A percentile compares a stretch with the other conserved stretches of the same genome.
Evolutionary conservation across 1,140 invertebrate species (phyloP).

Genomic region (Anadara kagoshimensis): DNA sequence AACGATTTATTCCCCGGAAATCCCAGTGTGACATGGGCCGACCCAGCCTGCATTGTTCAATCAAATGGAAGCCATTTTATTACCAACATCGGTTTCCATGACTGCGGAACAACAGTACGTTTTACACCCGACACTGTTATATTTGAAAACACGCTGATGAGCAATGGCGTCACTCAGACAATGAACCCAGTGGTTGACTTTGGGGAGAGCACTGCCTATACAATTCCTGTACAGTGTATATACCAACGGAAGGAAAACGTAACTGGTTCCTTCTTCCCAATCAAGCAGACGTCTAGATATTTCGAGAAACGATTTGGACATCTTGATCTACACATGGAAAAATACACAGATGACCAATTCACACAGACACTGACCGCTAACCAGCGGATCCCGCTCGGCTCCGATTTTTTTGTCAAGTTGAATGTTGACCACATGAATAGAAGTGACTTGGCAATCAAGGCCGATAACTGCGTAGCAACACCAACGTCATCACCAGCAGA

Average conservation of each 20-base stretch:
- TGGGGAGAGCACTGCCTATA: not conserved
- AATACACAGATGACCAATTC: constrained; percentile 19
- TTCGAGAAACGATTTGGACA: constrained; percentile 33
- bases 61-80: constrained; percentile 22
- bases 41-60: constrained; percentile 15
- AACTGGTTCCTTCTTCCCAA: constrained; percentile 10
- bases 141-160: constrained; percentile 19
- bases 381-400: not conserved
- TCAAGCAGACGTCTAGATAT: constrained; percentile 1
- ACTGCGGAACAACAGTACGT: constrained; percentile 16
- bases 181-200: constrained; percentile 5
- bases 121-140: constrained; percentile 16
- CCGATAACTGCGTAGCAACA: constrained; percentile 23
- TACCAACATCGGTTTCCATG: constrained; percentile 1
- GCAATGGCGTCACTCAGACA: not conserved
- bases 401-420: constrained; percentile 14
- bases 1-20: not conserved
- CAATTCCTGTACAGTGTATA: constrained; percentile 21
- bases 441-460: constrained; percentile 9
- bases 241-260: constrained; percentile 19
- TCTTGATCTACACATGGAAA: constrained; percentile 17
- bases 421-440: not conserved
- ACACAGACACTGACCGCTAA: not conserved
- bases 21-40: constrained; percentile 8
- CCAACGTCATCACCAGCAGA: constrained; percentile 14